Conservation (phyloP, 1,140 invertebrate species). For the Neoseiulus cucumeris region DNA sequence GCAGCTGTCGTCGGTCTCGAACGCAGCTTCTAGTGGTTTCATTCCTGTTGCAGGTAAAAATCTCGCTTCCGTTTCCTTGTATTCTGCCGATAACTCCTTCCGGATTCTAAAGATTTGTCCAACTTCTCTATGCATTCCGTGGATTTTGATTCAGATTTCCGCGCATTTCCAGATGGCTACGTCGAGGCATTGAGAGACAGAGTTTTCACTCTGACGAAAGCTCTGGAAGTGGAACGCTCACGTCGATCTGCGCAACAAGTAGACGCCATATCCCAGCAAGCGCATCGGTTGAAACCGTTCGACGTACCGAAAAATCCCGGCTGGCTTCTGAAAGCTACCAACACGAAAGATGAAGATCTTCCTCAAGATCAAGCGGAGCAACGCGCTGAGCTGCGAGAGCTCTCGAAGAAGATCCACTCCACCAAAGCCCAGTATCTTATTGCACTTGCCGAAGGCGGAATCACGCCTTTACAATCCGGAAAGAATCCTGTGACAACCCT, state of each 20-base stretch:
- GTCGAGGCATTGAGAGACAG: background rate
- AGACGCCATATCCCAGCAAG: background rate
- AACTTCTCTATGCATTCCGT: background rate
- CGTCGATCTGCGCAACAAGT: background rate
- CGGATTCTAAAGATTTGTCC: background rate
- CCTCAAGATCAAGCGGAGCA: background rate
- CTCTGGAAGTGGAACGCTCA: background rate
- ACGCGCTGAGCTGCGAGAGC: background rate
- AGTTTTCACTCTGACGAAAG: background rate
- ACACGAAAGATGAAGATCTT: background rate
- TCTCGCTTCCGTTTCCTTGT: background rate
- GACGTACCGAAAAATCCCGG: background rate
- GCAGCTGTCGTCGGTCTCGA: background rate
- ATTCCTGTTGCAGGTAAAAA: background rate
- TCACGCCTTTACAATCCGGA: background rate
- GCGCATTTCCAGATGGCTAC: background rate
- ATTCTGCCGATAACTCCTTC: background rate
- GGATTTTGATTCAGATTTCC: background rate
- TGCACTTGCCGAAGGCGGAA: background rate
- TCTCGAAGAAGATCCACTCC: background rate
- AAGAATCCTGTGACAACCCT: background rate
- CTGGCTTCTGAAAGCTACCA: slow-evolving; percentile 10
- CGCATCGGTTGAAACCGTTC: background rate
- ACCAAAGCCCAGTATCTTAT: background rate
- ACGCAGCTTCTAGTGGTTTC: background rate